Base-by-base conservation (phyloP, 35 echinoderm and acorn worm species). In the Amphiura filiformis region DNA sequence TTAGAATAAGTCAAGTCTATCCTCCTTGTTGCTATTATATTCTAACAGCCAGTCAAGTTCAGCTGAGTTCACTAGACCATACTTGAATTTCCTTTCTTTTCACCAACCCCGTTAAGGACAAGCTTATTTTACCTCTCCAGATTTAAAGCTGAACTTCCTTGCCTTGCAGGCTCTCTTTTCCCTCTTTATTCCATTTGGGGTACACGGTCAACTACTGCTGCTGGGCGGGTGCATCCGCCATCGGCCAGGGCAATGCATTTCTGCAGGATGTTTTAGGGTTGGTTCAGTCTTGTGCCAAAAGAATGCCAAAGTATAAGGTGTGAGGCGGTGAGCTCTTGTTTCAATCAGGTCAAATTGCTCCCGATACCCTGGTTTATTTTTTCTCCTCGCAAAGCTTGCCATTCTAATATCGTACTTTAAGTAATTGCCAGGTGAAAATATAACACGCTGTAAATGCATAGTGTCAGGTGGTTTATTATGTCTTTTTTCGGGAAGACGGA, bases 391-490 rank as follows among this genome's bases (percentile, higher is more conserved):
- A 70, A 7, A 20, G 61, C 26, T 70, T 15, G 15, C 61, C 17
- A 13, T 70, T 70, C 28, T 70, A 70, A 70, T 70, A 70, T 70
- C 26, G 61, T 70, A 2, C 17, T n/a, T 70, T 70, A 70, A 70
- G 61, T 70, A 70, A 70, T 70, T 70, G 61, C 61, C 61, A 70
- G 61, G 61, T 70, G 61, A 70, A 70, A 70, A 70, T 70, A 70
- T 70, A 70, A 70, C 17, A 23, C n/a, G n/a, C n/a, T n/a, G 26
- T n/a, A 13, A 70, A 70, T 70, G 61, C 28, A 70, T 3, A 11
- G 15, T 70, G 61, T 70, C 61, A 70, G 61, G 61, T 70, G 61
- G 26, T 52, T 52, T n/a, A 20, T 52, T 52, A 52, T 52, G 61
- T 18, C 9, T 70, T 70, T 70, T 23, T 70, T 5, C 7, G 17